Conservation (phyloP, 2,888 invertebrate species). For the Drosophila melanosoma region DNA sequence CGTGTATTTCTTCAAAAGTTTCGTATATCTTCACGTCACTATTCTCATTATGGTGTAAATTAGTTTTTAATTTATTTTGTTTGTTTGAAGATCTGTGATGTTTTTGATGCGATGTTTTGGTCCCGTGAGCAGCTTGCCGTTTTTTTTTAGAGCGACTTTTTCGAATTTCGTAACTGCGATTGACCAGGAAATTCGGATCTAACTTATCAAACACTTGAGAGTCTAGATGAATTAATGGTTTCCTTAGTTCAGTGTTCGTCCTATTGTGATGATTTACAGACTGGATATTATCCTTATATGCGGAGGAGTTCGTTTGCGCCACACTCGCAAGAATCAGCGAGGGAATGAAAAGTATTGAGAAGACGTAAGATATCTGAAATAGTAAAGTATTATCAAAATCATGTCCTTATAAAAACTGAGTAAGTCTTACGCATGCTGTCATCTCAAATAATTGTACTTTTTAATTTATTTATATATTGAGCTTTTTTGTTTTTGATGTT, state of each 20-base stretch:
- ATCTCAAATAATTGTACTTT: slow-evolving; percentile 21
- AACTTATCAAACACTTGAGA: slow-evolving; percentile 32
- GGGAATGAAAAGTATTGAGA: slow-evolving; percentile 29
- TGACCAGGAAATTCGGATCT: neutral
- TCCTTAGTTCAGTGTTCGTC: slow-evolving; percentile 7
- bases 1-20: slow-evolving; percentile 83
- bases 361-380: slow-evolving; percentile 44
- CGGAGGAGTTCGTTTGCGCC: slow-evolving; percentile 14
- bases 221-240: slow-evolving; percentile 8
- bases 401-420: too few species aligned
- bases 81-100: slow-evolving; percentile 41
- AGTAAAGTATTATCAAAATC: neutral
- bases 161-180: slow-evolving; percentile 47
- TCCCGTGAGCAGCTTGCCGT: slow-evolving; percentile 62
- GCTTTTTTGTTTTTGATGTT: slow-evolving; percentile 1
- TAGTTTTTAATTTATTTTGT: slow-evolving; percentile 49
- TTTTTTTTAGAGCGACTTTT: slow-evolving; percentile 72
- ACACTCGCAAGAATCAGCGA: slow-evolving; percentile 20
- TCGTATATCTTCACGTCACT: slow-evolving; percentile 72
- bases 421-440: slow-evolving; percentile 36
- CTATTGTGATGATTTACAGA: slow-evolving; percentile 8
- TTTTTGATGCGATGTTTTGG: slow-evolving; percentile 65
- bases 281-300: slow-evolving; percentile 9
- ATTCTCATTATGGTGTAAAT: slow-evolving; percentile 23
- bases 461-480: too few species aligned